A percentile compares a stretch with the other conserved stretches of the same genome.
Conservation (phyloP, 1,140 invertebrate genomes). For the Papilio polytes region DNA sequence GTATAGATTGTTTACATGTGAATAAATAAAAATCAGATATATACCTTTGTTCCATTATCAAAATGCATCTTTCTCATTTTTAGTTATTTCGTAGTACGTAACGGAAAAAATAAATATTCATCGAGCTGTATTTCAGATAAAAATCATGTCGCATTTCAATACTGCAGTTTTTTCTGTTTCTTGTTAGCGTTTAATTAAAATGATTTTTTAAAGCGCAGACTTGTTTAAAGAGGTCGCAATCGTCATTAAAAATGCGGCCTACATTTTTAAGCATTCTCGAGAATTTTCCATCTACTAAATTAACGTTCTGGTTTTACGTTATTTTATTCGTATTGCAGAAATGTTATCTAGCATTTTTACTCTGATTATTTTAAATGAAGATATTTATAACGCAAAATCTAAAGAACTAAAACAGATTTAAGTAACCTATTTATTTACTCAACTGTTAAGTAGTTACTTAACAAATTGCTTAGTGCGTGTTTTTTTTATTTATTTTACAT, state of each 20-base stretch:
- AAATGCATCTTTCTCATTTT: not conserved
- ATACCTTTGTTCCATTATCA: not conserved
- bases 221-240: conserved; percentile 36
- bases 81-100: not conserved
- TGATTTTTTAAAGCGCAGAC: conserved; percentile 32
- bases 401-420: not conserved
- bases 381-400: not conserved
- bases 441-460: not conserved
- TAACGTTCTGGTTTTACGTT: conserved; percentile 29
- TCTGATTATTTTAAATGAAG: not conserved
- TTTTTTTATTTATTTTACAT: too few species aligned
- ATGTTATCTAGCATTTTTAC: conserved; percentile 23
- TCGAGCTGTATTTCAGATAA: conserved; percentile 4
- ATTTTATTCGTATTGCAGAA: conserved; percentile 15
- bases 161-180: conserved; percentile 16
- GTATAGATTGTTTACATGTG: too few species aligned
- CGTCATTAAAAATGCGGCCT: conserved; percentile 40
- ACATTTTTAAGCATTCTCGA: conserved; percentile 40
- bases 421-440: not conserved
- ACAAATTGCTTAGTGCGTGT: too few species aligned
- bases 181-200: conserved; percentile 33
- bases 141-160: conserved; percentile 30
- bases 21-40: too few species aligned
- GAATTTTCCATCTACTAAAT: conserved; percentile 28
- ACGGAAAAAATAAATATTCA: not conserved